These are phyloP conservation scores for Drosophila birchii DNA, from an alignment of 2,888 invertebrate genomes.

Conservation along the genomic window DNA sequence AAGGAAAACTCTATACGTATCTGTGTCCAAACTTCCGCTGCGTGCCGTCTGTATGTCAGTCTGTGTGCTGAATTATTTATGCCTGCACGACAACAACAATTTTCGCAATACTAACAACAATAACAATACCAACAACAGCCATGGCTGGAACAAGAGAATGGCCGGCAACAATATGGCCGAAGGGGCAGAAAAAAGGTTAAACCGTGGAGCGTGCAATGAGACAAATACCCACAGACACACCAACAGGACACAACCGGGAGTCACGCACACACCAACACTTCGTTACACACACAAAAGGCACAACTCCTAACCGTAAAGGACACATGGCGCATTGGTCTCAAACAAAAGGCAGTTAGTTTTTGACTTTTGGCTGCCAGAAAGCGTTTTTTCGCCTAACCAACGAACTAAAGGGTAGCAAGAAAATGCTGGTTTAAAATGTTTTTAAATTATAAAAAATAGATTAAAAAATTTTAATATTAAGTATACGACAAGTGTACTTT, in stretches of 20 bases:
- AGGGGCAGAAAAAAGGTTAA: slow-evolving; percentile 67
- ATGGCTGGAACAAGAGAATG: slow-evolving; percentile 35
- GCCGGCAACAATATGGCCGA: slow-evolving; percentile 66
- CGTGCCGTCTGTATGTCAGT: slow-evolving; percentile 24
- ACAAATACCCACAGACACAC: slow-evolving; percentile 44
- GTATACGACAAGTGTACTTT: not conserved
- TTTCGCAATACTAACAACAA: slow-evolving; percentile 37
- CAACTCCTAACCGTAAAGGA: slow-evolving; percentile 55
- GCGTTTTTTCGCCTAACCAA: slow-evolving; percentile 17
- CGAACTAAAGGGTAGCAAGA: not conserved
- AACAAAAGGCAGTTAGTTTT: slow-evolving; percentile 77
- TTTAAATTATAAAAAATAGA: not conserved
- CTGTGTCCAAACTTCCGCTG: slow-evolving; percentile 21
- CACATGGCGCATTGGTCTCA: slow-evolving; percentile 71
- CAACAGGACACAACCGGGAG: not conserved
- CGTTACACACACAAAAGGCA: slow-evolving; percentile 22
- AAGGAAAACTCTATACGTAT: slow-evolving; percentile 29
- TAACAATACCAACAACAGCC: slow-evolving; percentile 23
- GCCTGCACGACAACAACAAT: slow-evolving; percentile 49
- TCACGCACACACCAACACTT: slow-evolving; percentile 40
- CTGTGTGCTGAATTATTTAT: slow-evolving; percentile 66
- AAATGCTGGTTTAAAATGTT: not conserved
- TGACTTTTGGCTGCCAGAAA: slow-evolving; percentile 69
- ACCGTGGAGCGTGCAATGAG: slow-evolving; percentile 54
- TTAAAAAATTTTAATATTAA: not conserved